Base-by-base conservation (phyloP, 1,140 invertebrate species). In the Phthorimaea operculella region DNA sequence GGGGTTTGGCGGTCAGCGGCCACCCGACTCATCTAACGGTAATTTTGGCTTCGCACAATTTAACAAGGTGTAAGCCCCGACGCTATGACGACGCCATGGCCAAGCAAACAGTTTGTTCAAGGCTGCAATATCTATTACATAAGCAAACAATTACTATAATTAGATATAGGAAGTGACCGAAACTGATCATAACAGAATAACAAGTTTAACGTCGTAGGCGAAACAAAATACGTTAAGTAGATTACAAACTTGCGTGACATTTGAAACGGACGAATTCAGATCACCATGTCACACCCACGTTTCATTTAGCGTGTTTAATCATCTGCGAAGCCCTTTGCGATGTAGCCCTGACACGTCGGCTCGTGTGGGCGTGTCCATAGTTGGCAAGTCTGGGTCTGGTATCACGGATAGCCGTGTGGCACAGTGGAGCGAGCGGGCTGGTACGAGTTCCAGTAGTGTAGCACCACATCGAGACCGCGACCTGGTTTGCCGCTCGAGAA, bases 401-500 rank as follows among this genome's bases (percentile, higher is more conserved):
- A 15, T 17, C n/a, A 47, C n/a, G 44, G n/a, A 47, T 15, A 47
- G 44, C 44, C 12, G 15, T 15, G 16, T 47, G 44, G 44, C 44
- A 12, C n/a, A 39, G 36, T 47, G 44, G 44, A 16, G 16, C 44
- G 4, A 16, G 14, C 15, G 8, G 44, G n/a, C 16, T 17, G 16
- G 44, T 16, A 47, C 44, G 14, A 42, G 39, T 14, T 42, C 39
- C 39, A 42, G 21, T 28, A 28, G 21, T 56, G 74, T 68, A 70
- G 60, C 65, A 71, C 62, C 51, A 60, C 81, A 84, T 79, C 76
- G 79, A 81, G 79, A 80, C 73, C 82, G 76, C 79, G 82, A 85
- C 82, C 82, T 77, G 82, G 74, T 83, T 85, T 77, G 70, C 70
- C 76, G 76, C 76, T 79, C 80, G 82, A 83, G 82, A 85, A 85